Evolutionary conservation across 2,113 vertebrate species (phyloP).

Genomic region (Naja naja): DNA sequence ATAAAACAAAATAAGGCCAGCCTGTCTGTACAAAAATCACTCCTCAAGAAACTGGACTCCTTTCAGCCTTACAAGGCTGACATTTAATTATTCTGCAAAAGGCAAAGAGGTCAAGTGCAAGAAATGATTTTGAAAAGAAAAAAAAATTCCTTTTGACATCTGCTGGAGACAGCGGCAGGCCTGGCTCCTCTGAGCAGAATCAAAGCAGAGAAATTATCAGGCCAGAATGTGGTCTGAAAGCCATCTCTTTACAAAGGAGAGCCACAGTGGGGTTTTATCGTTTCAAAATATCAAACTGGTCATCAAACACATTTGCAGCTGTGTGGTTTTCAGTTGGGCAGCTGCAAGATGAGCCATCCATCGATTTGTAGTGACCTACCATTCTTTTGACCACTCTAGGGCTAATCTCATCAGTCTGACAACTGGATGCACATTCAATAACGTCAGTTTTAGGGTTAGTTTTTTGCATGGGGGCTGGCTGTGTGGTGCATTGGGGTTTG

Average conservation of each 20-base stretch:
- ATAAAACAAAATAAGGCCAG: neutral
- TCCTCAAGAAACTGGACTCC: neutral
- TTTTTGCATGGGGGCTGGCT: neutral
- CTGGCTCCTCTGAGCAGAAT: accelerated
- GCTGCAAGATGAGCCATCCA: neutral
- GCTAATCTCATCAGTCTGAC: neutral
- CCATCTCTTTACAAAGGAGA: constrained; percentile 6
- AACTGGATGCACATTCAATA: too few species aligned
- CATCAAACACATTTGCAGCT: neutral
- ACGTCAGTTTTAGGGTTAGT: neutral
- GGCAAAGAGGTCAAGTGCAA: constrained; percentile 17
- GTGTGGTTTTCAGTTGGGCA: neutral
- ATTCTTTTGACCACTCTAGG: neutral
- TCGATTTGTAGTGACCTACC: neutral
- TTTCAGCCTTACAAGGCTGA: neutral
- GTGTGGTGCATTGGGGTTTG: neutral
- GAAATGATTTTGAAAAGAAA: neutral
- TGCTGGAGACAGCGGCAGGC: neutral
- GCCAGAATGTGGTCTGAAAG: neutral
- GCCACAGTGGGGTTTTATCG: neutral
- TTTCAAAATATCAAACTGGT: neutral
- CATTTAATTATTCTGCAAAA: constrained; percentile 30
- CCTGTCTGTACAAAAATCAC: neutral
- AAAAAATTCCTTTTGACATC: neutral
- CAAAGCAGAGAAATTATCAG: neutral